phyloP scores from a whole-genome alignment of 1,140 invertebrate genomes.

The Tetramorium simillimum region DNA sequence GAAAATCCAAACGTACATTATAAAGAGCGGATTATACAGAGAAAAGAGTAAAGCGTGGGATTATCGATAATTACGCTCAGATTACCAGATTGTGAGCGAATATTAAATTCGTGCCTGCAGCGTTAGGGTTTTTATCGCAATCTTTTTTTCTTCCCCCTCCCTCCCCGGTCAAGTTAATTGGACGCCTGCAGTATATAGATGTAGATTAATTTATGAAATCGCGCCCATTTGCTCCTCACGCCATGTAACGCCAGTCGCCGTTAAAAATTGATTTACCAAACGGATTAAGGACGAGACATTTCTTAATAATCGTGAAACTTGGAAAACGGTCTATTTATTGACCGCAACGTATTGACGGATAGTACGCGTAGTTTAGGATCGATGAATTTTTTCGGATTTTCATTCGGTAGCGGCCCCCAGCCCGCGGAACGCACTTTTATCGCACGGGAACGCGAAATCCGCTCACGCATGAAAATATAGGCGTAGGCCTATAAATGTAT shows the following conservation, averaged over 20 bases:
- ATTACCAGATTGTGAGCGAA: neutral
- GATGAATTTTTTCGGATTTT: slow-evolving; percentile 37
- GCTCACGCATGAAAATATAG: neutral
- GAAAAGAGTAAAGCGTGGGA: neutral
- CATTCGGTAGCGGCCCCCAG: neutral
- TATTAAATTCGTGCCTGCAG: neutral
- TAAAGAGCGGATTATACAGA: slow-evolving; percentile 2
- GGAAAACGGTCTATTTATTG: slow-evolving; percentile 5
- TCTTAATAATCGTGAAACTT: neutral
- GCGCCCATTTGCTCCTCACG: neutral
- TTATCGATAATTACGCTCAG: slow-evolving; percentile 37
- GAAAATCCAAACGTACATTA: neutral
- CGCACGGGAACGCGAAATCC: neutral
- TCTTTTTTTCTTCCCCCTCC: neutral
- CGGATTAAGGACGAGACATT: neutral
- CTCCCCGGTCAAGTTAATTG: slow-evolving; percentile 28
- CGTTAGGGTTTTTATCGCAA: too few species aligned
- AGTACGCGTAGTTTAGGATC: neutral
- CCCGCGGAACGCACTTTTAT: neutral
- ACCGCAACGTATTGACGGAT: neutral
- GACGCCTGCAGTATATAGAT: neutral
- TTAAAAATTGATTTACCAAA: neutral
- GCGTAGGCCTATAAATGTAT: neutral
- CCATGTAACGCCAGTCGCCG: neutral
- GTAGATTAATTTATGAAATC: neutral